A percentile compares a stretch with the other conserved stretches of the same genome.
Evolutionary conservation across 2,888 invertebrate species (phyloP).

Genomic region (Drosophila atripex): DNA sequence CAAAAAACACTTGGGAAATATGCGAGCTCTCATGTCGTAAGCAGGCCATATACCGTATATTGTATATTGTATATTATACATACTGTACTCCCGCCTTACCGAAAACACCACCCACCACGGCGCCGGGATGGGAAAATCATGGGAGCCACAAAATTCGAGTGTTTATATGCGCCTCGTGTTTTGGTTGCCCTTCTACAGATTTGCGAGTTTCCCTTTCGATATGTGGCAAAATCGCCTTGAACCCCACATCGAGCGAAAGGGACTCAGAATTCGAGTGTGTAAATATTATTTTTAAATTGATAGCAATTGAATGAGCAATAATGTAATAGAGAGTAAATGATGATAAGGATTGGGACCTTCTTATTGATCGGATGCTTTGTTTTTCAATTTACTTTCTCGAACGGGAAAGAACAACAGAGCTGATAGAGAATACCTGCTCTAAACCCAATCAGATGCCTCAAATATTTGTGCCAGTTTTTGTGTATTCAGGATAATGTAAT

Average conservation of each 20-base stretch:
- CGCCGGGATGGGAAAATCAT: conserved; percentile 11
- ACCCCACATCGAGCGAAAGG: conserved; percentile 25
- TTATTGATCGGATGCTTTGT: conserved; percentile 20
- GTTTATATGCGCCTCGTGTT: conserved; percentile 57
- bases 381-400: background rate
- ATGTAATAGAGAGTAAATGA: conserved; percentile 57
- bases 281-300: conserved; percentile 75
- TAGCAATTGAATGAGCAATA: conserved; percentile 69
- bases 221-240: conserved; percentile 35
- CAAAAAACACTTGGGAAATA: conserved; percentile 56
- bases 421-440: background rate
- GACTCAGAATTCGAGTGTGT: conserved; percentile 52
- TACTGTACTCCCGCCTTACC: conserved; percentile 1
- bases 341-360: conserved; percentile 15
- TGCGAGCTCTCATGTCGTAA: conserved; percentile 53
- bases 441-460: background rate
- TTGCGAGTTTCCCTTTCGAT: conserved; percentile 9
- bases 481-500: background rate
- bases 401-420: background rate
- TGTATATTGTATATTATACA: background rate
- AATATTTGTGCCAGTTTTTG: background rate
- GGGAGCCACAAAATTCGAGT: conserved; percentile 48
- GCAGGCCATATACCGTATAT: conserved; percentile 42
- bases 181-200: conserved; percentile 29
- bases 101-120: background rate